phyloP scores from a whole-genome alignment of 2,797 vertebrate species.

The Tympanoctomys barrerae region DNA sequence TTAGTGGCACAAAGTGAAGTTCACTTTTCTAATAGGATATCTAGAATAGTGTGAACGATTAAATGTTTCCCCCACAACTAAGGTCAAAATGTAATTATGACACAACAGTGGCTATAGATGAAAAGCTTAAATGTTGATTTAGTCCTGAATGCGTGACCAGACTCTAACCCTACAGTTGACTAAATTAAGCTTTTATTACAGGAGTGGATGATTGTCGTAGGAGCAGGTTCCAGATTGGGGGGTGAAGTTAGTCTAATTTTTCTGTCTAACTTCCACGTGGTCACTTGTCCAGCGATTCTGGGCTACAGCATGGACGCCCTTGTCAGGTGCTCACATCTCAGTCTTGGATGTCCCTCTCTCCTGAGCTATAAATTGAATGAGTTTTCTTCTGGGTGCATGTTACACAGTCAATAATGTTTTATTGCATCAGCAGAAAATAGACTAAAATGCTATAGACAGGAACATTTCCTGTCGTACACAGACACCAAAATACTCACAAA shows the following conservation, averaged over 20 bases:
- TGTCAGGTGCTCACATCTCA: no score
- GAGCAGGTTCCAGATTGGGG: neutral
- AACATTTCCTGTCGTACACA: neutral
- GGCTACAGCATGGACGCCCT: no score
- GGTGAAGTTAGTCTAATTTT: neutral
- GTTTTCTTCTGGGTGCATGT: neutral
- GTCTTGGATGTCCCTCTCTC: neutral
- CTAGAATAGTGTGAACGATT: neutral
- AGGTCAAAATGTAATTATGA: neutral
- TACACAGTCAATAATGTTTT: neutral
- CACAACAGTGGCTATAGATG: neutral
- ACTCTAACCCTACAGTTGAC: neutral
- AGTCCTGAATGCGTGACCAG: neutral
- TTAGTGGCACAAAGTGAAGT: neutral
- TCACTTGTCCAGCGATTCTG: neutral
- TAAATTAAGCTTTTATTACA: neutral
- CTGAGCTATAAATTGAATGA: no score
- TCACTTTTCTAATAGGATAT: neutral
- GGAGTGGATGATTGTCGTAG: no score
- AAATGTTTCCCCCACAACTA: neutral
- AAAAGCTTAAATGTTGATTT: neutral
- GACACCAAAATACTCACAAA: neutral
- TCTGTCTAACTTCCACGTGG: neutral
- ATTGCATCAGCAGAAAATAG: neutral
- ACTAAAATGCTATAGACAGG: neutral